Evolutionary conservation across 2,797 vertebrate species (phyloP).

Genomic region (Catostomus latipinnis): DNA sequence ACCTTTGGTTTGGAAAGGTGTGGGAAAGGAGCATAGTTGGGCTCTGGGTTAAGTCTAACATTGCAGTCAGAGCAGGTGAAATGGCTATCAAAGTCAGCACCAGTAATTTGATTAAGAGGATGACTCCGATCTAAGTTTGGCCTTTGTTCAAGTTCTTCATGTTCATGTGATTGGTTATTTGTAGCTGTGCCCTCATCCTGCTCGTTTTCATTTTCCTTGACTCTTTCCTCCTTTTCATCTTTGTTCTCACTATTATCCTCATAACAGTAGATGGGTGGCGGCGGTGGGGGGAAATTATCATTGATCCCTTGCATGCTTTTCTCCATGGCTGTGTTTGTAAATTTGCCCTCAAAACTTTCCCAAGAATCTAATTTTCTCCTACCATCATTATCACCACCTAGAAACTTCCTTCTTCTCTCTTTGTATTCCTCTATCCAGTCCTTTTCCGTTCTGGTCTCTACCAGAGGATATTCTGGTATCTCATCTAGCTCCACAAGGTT

Average conservation of each 20-base stretch:
- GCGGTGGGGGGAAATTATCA: conserved; percentile 67
- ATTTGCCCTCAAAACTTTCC: conserved; percentile 7
- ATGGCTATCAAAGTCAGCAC: neutral
- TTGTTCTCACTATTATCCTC: conserved; percentile 36
- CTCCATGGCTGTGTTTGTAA: neutral
- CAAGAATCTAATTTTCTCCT: conserved; percentile 16
- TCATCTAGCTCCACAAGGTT: neutral
- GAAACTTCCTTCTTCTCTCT: conserved; percentile 44
- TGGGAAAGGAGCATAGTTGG: neutral
- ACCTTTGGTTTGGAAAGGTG: neutral
- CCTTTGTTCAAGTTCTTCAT: neutral
- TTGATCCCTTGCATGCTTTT: conserved; percentile 32
- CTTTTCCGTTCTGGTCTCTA: conserved; percentile 11
- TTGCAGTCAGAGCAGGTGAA: neutral
- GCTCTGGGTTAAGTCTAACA: neutral
- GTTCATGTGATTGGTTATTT: neutral
- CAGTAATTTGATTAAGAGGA: no score
- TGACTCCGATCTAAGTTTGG: neutral
- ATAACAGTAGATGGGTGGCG: conserved; percentile 65
- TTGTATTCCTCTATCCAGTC: conserved; percentile 36
- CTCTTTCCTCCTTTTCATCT: neutral
- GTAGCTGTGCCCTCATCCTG: neutral
- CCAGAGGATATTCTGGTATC: neutral
- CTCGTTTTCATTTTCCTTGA: neutral
- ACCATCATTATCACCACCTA: neutral